Evolutionary conservation across 1,140 invertebrate genomes (phyloP).

Genomic region (Steinernema khuongi): DNA sequence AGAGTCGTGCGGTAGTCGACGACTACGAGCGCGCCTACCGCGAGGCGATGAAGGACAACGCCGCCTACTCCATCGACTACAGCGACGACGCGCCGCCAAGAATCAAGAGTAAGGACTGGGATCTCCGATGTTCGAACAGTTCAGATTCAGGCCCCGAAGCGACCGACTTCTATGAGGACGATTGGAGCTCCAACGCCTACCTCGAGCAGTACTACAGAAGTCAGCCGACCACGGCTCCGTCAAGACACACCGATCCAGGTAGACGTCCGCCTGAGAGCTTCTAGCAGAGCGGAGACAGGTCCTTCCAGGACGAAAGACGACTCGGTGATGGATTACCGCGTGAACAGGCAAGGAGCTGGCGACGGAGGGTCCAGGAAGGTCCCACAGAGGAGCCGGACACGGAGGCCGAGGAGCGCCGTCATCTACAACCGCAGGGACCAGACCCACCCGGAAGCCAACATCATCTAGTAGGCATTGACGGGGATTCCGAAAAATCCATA

Average conservation of each 20-base stretch:
- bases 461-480: constrained; percentile 39
- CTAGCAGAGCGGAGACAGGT: neutral
- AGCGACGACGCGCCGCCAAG: neutral
- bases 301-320: constrained; percentile 16
- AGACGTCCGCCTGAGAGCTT: neutral
- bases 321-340: constrained; percentile 23
- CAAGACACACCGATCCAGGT: constrained; percentile 14
- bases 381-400: neutral
- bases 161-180: neutral
- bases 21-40: neutral
- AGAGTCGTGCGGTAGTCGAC: neutral
- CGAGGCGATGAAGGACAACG: constrained; percentile 4
- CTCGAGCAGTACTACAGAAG: neutral
- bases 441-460: constrained; percentile 46
- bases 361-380: neutral
- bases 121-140: neutral
- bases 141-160: neutral
- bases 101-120: neutral
- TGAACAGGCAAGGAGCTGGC: neutral
- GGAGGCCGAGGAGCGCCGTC: constrained; percentile 30
- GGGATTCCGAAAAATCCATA: neutral
- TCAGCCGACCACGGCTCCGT: neutral
- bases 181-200: neutral
- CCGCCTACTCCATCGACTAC: neutral
- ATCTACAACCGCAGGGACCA: constrained; percentile 45